Evolutionary conservation across 2,113 vertebrate species (phyloP), one percentile per base, ranked within the genome.

Genomic region (Dolichotis patagonum): DNA sequence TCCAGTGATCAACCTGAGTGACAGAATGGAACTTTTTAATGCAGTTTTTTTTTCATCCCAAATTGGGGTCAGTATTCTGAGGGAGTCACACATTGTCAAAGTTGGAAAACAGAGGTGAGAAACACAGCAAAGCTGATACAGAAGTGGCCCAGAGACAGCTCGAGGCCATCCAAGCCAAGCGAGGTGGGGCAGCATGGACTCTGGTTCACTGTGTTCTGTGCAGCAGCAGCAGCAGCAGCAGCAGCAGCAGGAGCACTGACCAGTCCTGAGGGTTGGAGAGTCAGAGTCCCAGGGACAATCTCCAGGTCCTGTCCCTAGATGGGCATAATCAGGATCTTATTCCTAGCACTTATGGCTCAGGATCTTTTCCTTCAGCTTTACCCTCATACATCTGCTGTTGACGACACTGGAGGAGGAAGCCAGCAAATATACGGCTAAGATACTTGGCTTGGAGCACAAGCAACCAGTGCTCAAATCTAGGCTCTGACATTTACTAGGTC

Each of bases 1-100:
- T 43, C 65, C 22, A 41, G 32, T 56, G 67, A 83, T 38, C 43
- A 92, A 30, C 26, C 24, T 28, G 20, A 52, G 26, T 71, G 54
- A 46, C 22, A 85, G 24, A 56, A 85, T 78, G 92, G 94, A 92
- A 62, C 35, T 94, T 89, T 94, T 5, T 62, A 63, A 82, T 38
- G 17, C 49, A 60, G 30, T 5, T 52, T 73, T 20, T 69, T 35
- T 35, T 41, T 41, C 4, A 4, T 92, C 77, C 96, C 62, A 75
- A 75, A 85, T 30, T 56, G 17, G 16, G n/a, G 7, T 28, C 32
- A 78, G 10, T 84, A 19, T 95, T 93, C 85, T 85, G 86, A 87
- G 67, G 67, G 60, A 58, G 24, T 11, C 35, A n/a, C 19, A 16
- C 38, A 35, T 80, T 96, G 94, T 67, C 78, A 85, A 85, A 43